Conservation (phyloP, 2,113 vertebrate species). For the Vireo altiloquus region DNA sequence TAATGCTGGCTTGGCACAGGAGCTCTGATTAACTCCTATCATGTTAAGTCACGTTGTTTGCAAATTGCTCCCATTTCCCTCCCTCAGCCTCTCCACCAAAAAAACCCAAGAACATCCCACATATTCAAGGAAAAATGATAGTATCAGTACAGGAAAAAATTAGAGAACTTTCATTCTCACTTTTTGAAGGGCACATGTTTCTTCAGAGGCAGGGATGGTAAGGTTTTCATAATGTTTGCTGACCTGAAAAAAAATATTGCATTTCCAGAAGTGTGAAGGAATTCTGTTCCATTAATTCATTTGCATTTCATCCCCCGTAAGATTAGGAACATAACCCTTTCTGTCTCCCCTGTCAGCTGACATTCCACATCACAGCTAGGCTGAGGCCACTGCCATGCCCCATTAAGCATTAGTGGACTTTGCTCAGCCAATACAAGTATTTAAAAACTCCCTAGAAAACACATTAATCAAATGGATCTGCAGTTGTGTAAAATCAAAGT, state of each 20-base stretch:
- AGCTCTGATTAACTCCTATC: not conserved
- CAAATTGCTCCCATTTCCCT: not conserved
- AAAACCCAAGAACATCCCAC: not conserved
- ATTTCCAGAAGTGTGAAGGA: constrained; percentile 29
- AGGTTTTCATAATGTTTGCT: constrained; percentile 4
- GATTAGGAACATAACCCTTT: constrained; percentile 11
- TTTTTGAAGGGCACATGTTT: not conserved
- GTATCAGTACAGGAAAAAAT: not conserved
- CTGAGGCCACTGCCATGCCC: not conserved
- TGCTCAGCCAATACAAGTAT: constrained; percentile 20
- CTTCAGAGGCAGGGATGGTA: not conserved
- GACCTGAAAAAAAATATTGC: not conserved
- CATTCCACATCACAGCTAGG: not conserved
- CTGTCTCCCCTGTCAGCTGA: not conserved
- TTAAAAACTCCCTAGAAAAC: constrained; percentile 48
- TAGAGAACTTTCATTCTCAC: not conserved
- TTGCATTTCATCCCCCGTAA: constrained; percentile 27
- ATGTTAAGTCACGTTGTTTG: not conserved
- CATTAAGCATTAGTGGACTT: constrained; percentile 44
- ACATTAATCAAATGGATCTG: not conserved
- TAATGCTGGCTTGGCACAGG: not conserved
- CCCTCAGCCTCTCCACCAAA: not conserved
- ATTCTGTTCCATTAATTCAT: constrained; percentile 19
- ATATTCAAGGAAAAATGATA: not conserved
- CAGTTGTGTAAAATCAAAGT: constrained; percentile 25